Evolutionary conservation across 1,140 invertebrate species (phyloP).

Genomic region (Lineus longissimus): DNA sequence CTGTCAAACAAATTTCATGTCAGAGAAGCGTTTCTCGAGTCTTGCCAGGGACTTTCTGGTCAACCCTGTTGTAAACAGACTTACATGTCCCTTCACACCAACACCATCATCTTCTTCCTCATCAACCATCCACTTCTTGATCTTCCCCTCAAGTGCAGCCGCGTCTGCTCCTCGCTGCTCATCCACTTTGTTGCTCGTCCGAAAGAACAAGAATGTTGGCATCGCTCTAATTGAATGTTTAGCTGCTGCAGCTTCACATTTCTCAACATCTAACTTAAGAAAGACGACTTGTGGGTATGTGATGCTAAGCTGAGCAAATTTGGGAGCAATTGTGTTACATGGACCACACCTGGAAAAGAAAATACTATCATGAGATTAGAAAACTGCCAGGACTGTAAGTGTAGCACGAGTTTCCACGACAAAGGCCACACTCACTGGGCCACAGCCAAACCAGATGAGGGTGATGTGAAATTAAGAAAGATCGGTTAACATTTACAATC

Average conservation of each 20-base stretch:
- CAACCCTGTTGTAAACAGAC: slow-evolving; percentile 29
- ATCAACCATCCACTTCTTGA: slow-evolving; percentile 78
- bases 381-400: too few species aligned
- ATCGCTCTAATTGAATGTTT: slow-evolving; percentile 85
- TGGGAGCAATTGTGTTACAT: slow-evolving; percentile 85
- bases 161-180: slow-evolving; percentile 65
- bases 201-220: slow-evolving; percentile 97
- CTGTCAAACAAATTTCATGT: too few species aligned
- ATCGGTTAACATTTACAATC: too few species aligned
- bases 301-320: slow-evolving; percentile 78
- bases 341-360: slow-evolving; percentile 79
- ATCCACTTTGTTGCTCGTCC: slow-evolving; percentile 63
- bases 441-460: too few species aligned
- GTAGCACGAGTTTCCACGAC: too few species aligned
- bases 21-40: too few species aligned
- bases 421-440: too few species aligned
- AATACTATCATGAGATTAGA: too few species aligned
- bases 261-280: slow-evolving; percentile 81
- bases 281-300: slow-evolving; percentile 88
- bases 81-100: slow-evolving; percentile 68
- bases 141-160: slow-evolving; percentile 76
- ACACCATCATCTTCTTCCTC: slow-evolving; percentile 48
- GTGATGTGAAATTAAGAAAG: too few species aligned
- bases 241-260: slow-evolving; percentile 70
- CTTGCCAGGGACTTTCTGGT: too few species aligned